A percentile compares a stretch with the other conserved stretches of the same genome.
phyloP scores from a whole-genome alignment of 2,113 vertebrate species.

The Bujurquina vittata region DNA sequence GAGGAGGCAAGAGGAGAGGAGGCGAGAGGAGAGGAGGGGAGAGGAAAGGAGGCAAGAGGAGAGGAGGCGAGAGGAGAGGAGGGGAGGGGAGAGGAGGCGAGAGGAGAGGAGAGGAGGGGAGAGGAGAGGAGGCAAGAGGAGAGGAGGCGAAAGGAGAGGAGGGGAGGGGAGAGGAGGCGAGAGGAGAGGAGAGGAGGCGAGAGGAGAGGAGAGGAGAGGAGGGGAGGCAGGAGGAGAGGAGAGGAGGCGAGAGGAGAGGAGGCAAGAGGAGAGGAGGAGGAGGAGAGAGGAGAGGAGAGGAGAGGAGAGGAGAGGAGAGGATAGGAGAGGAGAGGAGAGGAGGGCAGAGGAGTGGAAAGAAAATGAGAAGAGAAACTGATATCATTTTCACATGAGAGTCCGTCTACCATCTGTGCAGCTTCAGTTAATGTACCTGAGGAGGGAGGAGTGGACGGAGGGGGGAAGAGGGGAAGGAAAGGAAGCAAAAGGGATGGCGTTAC shows the following conservation, averaged over 20 bases:
- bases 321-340: no score
- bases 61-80: no score
- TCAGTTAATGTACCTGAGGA: conserved; percentile 23
- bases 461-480: neutral
- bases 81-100: rapidly evolving
- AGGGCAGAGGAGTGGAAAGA: neutral
- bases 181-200: neutral
- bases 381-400: conserved; percentile 6
- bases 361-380: neutral
- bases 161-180: neutral
- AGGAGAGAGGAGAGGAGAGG: no score
- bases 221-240: neutral
- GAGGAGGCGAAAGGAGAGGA: neutral
- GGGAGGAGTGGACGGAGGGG: neutral
- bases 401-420: conserved; percentile 32
- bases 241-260: no score
- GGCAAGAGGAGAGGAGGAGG: no score
- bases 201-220: neutral
- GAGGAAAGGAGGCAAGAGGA: no score
- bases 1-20: no score
- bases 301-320: no score
- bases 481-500: neutral
- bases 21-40: no score
- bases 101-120: neutral
- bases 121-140: no score